These are phyloP conservation scores for Myiagra hebetior DNA, from an alignment of 2,113 vertebrate species.

Conservation along the genomic window DNA sequence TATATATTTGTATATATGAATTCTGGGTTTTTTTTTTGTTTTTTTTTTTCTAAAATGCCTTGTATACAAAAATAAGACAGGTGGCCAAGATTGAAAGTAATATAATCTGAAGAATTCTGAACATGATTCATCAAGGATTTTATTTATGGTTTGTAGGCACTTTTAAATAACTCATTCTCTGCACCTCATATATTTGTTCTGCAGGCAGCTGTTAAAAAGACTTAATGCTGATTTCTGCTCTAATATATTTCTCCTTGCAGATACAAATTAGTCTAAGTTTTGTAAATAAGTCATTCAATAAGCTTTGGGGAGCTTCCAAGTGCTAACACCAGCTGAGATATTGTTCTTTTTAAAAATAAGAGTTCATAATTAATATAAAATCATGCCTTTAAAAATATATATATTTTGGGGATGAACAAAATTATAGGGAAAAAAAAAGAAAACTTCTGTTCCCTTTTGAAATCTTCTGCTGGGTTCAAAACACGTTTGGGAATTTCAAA, in stretches of 20 bases:
- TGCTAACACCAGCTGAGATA: background rate
- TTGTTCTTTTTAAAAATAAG: background rate
- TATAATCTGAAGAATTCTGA: constrained; percentile 22
- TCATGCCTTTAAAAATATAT: too few species aligned
- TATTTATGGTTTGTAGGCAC: background rate
- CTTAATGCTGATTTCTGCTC: background rate
- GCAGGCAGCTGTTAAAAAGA: background rate
- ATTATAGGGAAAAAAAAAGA: background rate
- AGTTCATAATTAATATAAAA: background rate
- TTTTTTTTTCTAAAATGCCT: background rate
- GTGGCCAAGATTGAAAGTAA: background rate
- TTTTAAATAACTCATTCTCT: background rate
- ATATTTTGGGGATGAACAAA: background rate
- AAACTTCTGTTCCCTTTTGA: background rate
- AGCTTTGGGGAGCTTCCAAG: background rate
- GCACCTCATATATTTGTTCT: background rate
- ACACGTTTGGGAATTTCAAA: background rate
- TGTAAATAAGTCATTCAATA: background rate
- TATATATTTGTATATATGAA: background rate
- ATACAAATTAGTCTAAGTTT: background rate
- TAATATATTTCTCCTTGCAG: constrained; percentile 11
- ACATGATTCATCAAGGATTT: background rate
- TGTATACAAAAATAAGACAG: background rate
- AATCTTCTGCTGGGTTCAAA: background rate
- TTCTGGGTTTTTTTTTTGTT: background rate